These are phyloP conservation scores for Nipponia nippon DNA, from an alignment of 2,113 vertebrate genomes.

Conservation along the genomic window DNA sequence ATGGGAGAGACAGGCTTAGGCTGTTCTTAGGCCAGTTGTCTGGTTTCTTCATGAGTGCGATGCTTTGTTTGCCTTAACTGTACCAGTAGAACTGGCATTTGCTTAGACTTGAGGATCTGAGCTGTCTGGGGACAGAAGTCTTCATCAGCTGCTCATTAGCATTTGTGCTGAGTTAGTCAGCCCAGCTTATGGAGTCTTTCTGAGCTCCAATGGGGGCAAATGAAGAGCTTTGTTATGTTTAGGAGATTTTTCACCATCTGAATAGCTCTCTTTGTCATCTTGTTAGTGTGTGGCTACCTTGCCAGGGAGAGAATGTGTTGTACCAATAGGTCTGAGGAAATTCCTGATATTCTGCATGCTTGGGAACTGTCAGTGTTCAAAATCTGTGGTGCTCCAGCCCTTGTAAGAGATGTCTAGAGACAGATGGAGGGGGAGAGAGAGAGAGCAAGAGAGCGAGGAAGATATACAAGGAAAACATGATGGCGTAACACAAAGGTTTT, in stretches of 20 bases:
- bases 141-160: neutral
- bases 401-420: neutral
- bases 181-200: neutral
- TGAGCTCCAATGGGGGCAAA: neutral
- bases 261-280: neutral
- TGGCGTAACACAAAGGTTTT: neutral
- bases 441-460: neutral
- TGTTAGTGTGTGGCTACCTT: neutral
- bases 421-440: neutral
- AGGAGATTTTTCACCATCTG: neutral
- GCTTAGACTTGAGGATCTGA: neutral
- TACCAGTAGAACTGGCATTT: neutral
- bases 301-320: neutral
- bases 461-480: neutral
- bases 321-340: neutral
- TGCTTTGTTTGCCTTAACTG: neutral
- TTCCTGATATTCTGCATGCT: neutral
- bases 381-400: neutral
- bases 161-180: neutral
- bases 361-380: neutral
- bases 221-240: neutral
- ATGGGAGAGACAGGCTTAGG: neutral
- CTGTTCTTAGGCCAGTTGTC: neutral
- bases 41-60: neutral
- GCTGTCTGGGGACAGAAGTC: neutral